Percentiles rank a stretch among this genome's conserved stretches.
Evolutionary conservation across 2,797 vertebrate species (phyloP).

Genomic region (Lacerta agilis): DNA sequence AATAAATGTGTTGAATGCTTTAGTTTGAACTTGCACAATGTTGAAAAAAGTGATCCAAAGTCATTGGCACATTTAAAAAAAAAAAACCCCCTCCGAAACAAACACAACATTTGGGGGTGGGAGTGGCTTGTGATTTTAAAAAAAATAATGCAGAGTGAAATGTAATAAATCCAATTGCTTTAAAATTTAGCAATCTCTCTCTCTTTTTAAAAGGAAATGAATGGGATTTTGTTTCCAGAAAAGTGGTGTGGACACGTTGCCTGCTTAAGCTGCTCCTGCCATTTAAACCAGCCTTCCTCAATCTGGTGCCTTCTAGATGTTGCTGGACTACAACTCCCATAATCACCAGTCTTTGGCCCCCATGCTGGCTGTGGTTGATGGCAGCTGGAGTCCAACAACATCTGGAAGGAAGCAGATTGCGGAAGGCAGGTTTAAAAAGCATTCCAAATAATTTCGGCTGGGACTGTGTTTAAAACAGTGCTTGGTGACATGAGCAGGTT

Average conservation of each 20-base stretch:
- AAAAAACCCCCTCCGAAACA: conserved; percentile 35
- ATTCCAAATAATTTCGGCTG: background rate
- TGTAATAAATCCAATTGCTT: background rate
- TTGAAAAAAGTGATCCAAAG: conserved; percentile 70
- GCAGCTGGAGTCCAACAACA: too few species aligned
- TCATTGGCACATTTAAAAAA: conserved; percentile 58
- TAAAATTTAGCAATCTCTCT: background rate
- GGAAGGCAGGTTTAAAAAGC: background rate
- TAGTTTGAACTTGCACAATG: conserved; percentile 77
- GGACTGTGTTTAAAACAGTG: conserved; percentile 46
- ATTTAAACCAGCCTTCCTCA: conserved; percentile 29
- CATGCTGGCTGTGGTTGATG: too few species aligned
- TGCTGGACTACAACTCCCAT: too few species aligned
- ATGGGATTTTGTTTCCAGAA: background rate
- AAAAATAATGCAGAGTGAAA: conserved; percentile 40
- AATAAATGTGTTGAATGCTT: conserved; percentile 85
- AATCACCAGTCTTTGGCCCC: too few species aligned
- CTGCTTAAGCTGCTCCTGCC: conserved; percentile 53
- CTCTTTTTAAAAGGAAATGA: conserved; percentile 13
- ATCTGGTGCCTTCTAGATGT: too few species aligned
- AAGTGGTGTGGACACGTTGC: conserved; percentile 41
- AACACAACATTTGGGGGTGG: conserved; percentile 67
- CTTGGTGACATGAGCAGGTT: conserved; percentile 48
- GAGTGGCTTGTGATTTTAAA: conserved; percentile 49
- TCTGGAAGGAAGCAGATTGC: too few species aligned